Conservation (phyloP, 53 echinoderm and acorn worm species). For the Mesocentrotus franciscanus region DNA sequence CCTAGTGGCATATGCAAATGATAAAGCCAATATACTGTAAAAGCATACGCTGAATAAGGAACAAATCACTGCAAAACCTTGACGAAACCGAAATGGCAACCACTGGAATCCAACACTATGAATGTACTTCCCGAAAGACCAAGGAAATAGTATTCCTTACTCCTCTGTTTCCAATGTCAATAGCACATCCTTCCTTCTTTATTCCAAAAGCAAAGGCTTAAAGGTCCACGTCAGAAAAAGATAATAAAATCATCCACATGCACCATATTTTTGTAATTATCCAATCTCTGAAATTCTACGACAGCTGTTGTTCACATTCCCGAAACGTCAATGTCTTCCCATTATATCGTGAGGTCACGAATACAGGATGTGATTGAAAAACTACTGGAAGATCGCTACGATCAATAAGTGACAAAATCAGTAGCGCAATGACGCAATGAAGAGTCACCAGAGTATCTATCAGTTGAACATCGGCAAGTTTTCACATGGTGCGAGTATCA, state of each 20-base stretch:
- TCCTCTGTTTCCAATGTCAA: not conserved
- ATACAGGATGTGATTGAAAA: not conserved
- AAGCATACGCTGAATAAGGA: too few relatives aligned
- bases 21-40: not conserved
- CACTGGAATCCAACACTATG: not conserved
- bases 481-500: not conserved
- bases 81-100: not conserved
- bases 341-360: not conserved
- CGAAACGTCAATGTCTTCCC: not conserved
- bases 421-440: not conserved
- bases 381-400: not conserved
- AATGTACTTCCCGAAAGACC: not conserved
- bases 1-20: not conserved
- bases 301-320: conserved; percentile 8
- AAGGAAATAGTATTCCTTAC: not conserved
- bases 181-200: not conserved
- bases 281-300: not conserved
- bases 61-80: not conserved
- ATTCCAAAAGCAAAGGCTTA: not conserved
- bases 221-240: not conserved
- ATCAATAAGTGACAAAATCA: conserved; percentile 14
- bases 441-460: not conserved
- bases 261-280: not conserved
- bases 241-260: not conserved
- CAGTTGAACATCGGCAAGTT: not conserved